phyloP scores from a whole-genome alignment of 2,113 vertebrate species.

The Baryphthengus martii region DNA sequence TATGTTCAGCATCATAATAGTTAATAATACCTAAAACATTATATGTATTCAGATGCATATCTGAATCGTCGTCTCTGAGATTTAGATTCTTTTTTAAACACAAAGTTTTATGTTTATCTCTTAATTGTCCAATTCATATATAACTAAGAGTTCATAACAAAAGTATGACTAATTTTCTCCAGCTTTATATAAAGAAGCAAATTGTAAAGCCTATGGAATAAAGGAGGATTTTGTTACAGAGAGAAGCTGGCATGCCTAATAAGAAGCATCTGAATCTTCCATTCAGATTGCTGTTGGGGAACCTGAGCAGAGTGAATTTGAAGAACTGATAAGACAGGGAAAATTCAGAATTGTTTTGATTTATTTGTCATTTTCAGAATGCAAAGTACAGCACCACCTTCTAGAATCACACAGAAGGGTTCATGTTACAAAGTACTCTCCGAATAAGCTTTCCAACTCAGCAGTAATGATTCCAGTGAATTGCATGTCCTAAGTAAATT shows the following conservation, averaged over 20 bases:
- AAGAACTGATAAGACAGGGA: background rate
- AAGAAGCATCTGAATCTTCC: background rate
- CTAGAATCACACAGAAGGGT: background rate
- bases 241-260: background rate
- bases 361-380: conserved; percentile 24
- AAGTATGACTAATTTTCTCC: background rate
- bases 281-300: background rate
- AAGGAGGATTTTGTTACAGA: background rate
- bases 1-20: background rate
- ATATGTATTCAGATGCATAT: background rate
- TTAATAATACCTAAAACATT: no score
- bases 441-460: background rate
- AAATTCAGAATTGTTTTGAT: background rate
- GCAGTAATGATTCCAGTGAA: conserved; percentile 40
- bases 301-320: background rate
- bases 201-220: background rate
- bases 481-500: conserved; percentile 34
- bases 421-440: background rate
- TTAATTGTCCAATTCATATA: background rate
- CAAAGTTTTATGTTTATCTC: background rate
- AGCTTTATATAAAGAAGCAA: background rate
- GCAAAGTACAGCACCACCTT: background rate
- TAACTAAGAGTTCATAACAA: background rate
- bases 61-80: background rate
- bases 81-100: background rate